Base-by-base conservation (phyloP, 2,113 vertebrate species). In the Onychostruthus taczanowskii region DNA sequence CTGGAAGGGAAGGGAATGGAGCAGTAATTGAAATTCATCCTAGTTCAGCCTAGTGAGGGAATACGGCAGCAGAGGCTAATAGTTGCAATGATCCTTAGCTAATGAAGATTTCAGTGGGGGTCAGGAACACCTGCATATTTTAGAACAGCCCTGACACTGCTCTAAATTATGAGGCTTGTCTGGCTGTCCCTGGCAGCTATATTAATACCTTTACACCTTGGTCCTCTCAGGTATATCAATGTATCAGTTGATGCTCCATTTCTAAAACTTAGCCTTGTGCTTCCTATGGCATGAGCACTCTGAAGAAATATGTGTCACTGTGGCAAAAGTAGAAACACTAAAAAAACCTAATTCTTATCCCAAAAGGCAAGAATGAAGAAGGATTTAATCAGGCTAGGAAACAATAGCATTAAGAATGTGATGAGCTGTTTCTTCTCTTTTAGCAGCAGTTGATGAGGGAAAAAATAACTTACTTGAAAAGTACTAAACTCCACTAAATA, bases 1-100 rank as follows among this genome's bases (percentile, higher is more conserved):
- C 63, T 58, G 66, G 66, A 84, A 86, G 41, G 63, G 53, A 90
- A 95, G 28, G 47, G 67, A 94, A 66, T 9, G 49, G 53, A 72
- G 9, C 83, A 78, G 91, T 93, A 97, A 95, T 95, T 96, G 87
- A 94, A 96, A 96, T 95, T 95, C 93, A 95, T 97, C 94, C 95
- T 95, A 75, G 74, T 95, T 95, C 77, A 82, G 69, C 56, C 59
- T 81, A 76, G 70, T 88, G 90, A 89, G 62, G 76, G 95, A 95
- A 90, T 86, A 81, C 73, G 19, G 85, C 69, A 9, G 77, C 93
- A 93, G 92, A 90, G 93, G 93, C 96, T 96, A 96, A 97, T 97
- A 90, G 92, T 94, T 90, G 88, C 93, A 94, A 84, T 95, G 95
- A 96, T 96, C 93, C 93, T 96, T 97, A 80, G 73, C 94, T 97